Conservation (phyloP, 2,113 vertebrate species). For the Hiodon alosoides region DNA sequence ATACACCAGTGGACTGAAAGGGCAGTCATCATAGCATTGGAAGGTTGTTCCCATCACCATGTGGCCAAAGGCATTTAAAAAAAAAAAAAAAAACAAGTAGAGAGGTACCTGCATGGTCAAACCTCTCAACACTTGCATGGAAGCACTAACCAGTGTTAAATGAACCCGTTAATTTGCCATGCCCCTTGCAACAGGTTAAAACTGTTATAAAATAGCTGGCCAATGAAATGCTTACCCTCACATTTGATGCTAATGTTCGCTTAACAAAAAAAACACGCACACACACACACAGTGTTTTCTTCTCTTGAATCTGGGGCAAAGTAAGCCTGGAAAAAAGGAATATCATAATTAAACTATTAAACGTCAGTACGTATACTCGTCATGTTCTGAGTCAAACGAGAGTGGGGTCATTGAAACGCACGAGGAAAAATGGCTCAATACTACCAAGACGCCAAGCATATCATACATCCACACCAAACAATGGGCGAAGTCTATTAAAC, state of each 20-base stretch:
- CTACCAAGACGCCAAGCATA: too few relatives aligned
- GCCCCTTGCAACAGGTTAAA: background rate
- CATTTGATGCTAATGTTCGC: conserved; percentile 54
- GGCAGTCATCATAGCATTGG: too few relatives aligned
- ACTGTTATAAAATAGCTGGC: background rate
- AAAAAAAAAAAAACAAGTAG: too few relatives aligned
- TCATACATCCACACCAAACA: too few relatives aligned
- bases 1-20: too few relatives aligned
- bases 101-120: too few relatives aligned
- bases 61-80: too few relatives aligned
- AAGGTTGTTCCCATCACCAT: too few relatives aligned
- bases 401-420: too few relatives aligned
- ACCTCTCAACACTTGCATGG: background rate
- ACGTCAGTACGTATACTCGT: background rate
- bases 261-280: conserved; percentile 47
- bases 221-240: conserved; percentile 56
- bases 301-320: conserved; percentile 48
- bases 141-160: background rate
- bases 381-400: too few relatives aligned
- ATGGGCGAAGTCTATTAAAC: too few relatives aligned
- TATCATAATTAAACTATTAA: background rate
- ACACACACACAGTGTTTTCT: conserved; percentile 24
- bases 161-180: background rate
- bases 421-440: too few relatives aligned
- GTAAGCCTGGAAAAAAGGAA: conserved; percentile 27